phyloP scores from a whole-genome alignment of 2,888 invertebrate genomes.

The Orchesellides sinensis region DNA sequence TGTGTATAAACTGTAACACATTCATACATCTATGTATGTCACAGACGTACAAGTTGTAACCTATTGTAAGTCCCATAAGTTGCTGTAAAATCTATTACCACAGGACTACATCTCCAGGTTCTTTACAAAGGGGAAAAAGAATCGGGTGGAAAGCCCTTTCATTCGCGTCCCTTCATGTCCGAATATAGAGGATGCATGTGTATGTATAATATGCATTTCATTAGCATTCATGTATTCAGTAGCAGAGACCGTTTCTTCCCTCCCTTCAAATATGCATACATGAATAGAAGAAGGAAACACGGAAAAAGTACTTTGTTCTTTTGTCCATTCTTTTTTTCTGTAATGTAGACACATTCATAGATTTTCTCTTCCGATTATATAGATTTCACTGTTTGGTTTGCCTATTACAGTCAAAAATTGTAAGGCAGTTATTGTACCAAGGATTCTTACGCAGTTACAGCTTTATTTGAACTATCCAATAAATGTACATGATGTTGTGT shows the following conservation, averaged over 20 bases:
- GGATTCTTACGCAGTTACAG: neutral
- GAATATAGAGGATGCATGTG: conserved; percentile 9
- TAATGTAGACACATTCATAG: no score
- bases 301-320: conserved; percentile 7
- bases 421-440: neutral
- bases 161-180: conserved; percentile 16
- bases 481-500: neutral
- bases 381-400: neutral
- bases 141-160: conserved; percentile 18
- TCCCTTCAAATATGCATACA: neutral
- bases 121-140: conserved; percentile 19
- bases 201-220: conserved; percentile 57
- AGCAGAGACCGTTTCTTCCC: neutral
- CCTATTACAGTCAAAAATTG: neutral
- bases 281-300: conserved; percentile 17
- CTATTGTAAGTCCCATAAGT: neutral
- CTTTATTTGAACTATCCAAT: conserved; percentile 8
- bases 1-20: neutral
- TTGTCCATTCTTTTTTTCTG: conserved; percentile 39
- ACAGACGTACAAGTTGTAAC: no score
- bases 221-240: conserved; percentile 72
- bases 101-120: neutral
- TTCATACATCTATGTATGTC: neutral
- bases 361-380: neutral
- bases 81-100: conserved; percentile 26